Evolutionary conservation across 2,113 vertebrate species (phyloP), one percentile per base, ranked within the genome.

Genomic region (Setophaga petechia): DNA sequence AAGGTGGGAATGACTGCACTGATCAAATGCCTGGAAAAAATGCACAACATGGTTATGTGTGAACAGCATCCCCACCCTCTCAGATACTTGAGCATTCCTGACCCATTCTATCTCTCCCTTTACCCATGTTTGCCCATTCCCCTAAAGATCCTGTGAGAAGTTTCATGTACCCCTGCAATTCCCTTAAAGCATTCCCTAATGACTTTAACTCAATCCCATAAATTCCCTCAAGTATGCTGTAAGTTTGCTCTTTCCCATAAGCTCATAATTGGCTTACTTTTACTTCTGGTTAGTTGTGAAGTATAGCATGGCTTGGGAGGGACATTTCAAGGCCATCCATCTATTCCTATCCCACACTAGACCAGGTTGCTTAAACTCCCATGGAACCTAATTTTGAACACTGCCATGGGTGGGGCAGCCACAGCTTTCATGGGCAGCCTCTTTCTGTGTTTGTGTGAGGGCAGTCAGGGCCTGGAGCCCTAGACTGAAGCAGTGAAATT

Each of bases 1-100:
- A 78, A 44, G 5, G 28, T 24, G 51, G 25, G 5, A 62, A 19
- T 78, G 37, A 67, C 11, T 37, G 20, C 15, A 15, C 17, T 10
- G 15, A 63, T 30, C 31, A 41, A 20, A 17, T 24, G 22, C 46
- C 41, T 78, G 31, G 31, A 67, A 71, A 66, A 90, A 87, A 71
- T 31, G 35, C 41, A 39, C 49, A 33, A 8, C 6, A 5, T 31
- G 4, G 2, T 71, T 83, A 33, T 0, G 0, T 39, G 10, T 57
- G 52, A 78, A 9, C 15, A 77, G 17, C 22, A 79, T 22, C 11
- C 5, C 5, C 33, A 51, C 41, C 19, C 11, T 83, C 25, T 61
- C 30, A 14, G 27, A 24, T 2, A 3, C 10, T 4, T 65, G 15
- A 84, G 17, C 39, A 43, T 55, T 43, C 17, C 9, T 41, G 57